Evolutionary conservation across 35 echinoderm and acorn worm species (phyloP).

Genomic region (Nesometra sesokonis): DNA sequence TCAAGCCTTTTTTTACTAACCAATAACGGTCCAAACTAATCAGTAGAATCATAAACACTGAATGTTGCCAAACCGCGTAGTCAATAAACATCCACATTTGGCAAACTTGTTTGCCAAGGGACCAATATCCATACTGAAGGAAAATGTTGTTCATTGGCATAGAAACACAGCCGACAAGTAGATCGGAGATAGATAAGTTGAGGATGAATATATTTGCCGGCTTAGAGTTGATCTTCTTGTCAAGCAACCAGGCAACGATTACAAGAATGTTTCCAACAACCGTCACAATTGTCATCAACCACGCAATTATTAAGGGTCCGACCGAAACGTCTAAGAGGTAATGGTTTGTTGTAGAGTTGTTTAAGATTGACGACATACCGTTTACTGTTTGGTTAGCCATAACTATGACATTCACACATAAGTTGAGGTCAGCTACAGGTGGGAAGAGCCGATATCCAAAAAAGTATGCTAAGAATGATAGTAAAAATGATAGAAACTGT

Average conservation of each 20-base stretch:
- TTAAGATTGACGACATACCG: no score
- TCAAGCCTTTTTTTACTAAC: constrained; percentile 42
- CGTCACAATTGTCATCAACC: constrained; percentile 31
- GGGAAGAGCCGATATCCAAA: no score
- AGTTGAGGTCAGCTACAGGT: no score
- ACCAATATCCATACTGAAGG: constrained; percentile 34
- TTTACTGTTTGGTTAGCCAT: no score
- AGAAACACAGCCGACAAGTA: constrained; percentile 25
- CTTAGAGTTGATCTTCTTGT: constrained; percentile 17
- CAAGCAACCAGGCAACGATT: constrained; percentile 28
- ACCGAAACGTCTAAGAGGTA: no score
- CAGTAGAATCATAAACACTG: constrained; percentile 29
- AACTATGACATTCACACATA: no score
- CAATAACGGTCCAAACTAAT: constrained; percentile 68
- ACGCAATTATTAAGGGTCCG: not conserved
- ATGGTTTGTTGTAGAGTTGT: no score
- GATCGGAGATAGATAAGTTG: constrained; percentile 39
- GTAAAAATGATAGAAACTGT: no score
- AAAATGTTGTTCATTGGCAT: constrained; percentile 23
- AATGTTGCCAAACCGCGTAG: constrained; percentile 23
- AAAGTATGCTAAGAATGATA: no score
- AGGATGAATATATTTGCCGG: constrained; percentile 28
- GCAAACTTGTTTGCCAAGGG: constrained; percentile 34
- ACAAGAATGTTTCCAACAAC: constrained; percentile 47
- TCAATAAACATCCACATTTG: constrained; percentile 35